Evolutionary conservation across 2,113 vertebrate genomes (phyloP), one percentile per base, ranked within the genome.

Genomic region (Megaceryle torquata): DNA sequence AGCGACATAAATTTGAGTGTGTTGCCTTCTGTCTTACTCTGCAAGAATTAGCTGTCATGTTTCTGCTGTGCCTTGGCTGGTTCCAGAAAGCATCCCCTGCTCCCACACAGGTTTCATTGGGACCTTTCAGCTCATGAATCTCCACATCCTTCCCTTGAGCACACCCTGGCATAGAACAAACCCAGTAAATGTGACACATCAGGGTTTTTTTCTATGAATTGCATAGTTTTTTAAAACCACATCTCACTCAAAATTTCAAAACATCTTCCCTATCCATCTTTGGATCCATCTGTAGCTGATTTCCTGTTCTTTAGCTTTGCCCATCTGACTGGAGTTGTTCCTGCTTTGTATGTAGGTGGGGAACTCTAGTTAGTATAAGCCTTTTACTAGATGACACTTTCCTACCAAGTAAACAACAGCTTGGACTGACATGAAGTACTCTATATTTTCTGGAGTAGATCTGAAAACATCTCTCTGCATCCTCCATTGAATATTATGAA

Each of bases 41-140:
- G 26, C 53, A 68, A 61, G 88, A 77, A 50, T 28, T 33, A 60
- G 22, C 84, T 86, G 71, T 29, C 0, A 0, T 4, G 1, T 81
- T 82, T 85, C 37, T 84, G 79, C 44, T 11, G 2, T 65, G 50
- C 11, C 43, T 51, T 74, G 78, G 50, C 44, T 22, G 20, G 11
- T 51, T 70, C 65, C 51, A 63, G 82, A 24, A 85, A 44, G 25
- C 31, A 44, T 11, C 7, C 8, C 20, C 14, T 0, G 0, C 50
- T 85, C 75, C 33, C 56, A 43, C 51, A 37, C 25, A 24, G 28
- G 22, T 43, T 63, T 70, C 2, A 0, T 69, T 46, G 46, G 56
- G 28, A 57, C 46, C 31, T 67, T 65, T 88, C 89, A 53, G 29
- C 46, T 48, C 44, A 6, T 39, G 19, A 35, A 21, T 54, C 59